Base-by-base conservation (phyloP, 1,140 invertebrate species). In the Caenorhabditis briggsae region DNA sequence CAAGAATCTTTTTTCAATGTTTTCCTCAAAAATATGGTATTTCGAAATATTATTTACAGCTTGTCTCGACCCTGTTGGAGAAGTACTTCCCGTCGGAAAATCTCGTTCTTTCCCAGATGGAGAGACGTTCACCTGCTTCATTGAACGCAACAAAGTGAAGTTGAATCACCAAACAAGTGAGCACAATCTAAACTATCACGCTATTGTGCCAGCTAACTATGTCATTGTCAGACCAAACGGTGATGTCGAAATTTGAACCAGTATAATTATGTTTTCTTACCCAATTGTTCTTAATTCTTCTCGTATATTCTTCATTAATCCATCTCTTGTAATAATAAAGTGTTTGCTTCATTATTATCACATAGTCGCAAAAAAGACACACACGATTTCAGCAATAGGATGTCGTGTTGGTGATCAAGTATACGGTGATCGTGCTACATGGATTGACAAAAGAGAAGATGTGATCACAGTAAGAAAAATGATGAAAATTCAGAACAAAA, bases 31-130 rank as follows among this genome's bases (percentile, higher is more conserved):
- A 53, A 11, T 11, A 14, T 0, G 9, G 9, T 14, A 53, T 9
- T 53, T 53, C 50, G 2, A 41, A 2, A 23, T 12, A 23, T 25
- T 14, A 46, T 50, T 48, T 84, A 23, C 61, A 84, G 83, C 83
- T 2, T 84, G 83, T 23, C 59, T 84, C 6, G 83, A 84, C 41
- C 83, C 58, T 14, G 61, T 64, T 16, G 83, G 83, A 23, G 83
- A 61, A 48, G 83, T 84, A 8, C 83, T 84, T 14, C 59, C 59
- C 53, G 83, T 84, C 8, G 48, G 48, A 7, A 55, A 70, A 25
- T 70, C n/a, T 25, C 58, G 83, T 7, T 65, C 83, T 5, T 84
- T 84, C 41, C 58, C 59, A 16, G 48, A 84, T 55, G 83, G 83
- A 53, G 83, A 84, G 41, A 84, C 58, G 1, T 61, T 84, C 14